These are phyloP conservation scores for Cryptocephalus moraei DNA, from an alignment of 2,888 invertebrate species.

Conservation along the genomic window DNA sequence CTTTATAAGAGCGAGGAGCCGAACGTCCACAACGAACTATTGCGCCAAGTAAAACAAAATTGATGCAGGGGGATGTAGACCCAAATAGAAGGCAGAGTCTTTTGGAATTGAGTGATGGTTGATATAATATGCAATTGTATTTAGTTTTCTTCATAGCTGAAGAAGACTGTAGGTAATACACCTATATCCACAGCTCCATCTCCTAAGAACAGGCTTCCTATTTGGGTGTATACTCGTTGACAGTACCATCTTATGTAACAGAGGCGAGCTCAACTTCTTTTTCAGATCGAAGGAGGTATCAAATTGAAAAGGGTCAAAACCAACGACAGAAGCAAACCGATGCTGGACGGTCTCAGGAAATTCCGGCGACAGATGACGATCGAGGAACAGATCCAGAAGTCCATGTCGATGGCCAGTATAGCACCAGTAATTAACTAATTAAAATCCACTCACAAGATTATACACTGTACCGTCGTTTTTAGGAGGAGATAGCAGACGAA, in stretches of 20 bases:
- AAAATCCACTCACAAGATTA: not conserved
- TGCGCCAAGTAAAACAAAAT: slow-evolving; percentile 44
- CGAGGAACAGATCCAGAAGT: slow-evolving; percentile 80
- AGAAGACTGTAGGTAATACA: too few relatives aligned
- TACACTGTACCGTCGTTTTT: not conserved
- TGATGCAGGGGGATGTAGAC: not conserved
- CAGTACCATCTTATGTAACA: too few relatives aligned
- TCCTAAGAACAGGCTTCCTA: too few relatives aligned
- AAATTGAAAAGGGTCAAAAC: slow-evolving; percentile 65
- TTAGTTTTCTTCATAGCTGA: too few relatives aligned
- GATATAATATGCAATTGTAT: too few relatives aligned
- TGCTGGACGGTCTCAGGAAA: slow-evolving; percentile 72
- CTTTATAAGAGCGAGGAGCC: slow-evolving; percentile 80
- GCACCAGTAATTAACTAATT: slow-evolving; percentile 34
- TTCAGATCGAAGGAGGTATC: slow-evolving; percentile 65
- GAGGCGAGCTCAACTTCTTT: not conserved
- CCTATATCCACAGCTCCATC: too few relatives aligned
- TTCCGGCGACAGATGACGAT: slow-evolving; percentile 84
- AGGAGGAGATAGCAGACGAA: slow-evolving; percentile 41
- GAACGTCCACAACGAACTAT: slow-evolving; percentile 67
- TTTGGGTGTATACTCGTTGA: too few relatives aligned
- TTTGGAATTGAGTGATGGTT: too few relatives aligned
- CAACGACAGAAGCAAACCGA: slow-evolving; percentile 80
- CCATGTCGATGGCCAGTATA: slow-evolving; percentile 56
- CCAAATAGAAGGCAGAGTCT: too few relatives aligned